Base-by-base conservation (phyloP, 1,140 invertebrate species). In the Dreissena polymorpha region DNA sequence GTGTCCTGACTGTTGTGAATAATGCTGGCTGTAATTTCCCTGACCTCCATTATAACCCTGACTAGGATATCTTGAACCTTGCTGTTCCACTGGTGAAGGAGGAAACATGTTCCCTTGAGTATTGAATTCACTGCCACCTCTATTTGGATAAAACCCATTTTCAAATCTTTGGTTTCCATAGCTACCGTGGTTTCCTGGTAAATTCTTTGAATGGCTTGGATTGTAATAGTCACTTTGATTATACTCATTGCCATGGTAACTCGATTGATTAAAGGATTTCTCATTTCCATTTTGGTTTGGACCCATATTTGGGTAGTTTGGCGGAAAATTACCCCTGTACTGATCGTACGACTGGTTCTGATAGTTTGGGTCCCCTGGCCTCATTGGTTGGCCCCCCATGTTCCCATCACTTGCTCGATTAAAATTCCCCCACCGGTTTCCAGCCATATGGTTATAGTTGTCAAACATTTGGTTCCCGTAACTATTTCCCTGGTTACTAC, bases 181-280 rank as follows among this genome's bases (percentile, higher is more conserved):
- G 50, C 64, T 72, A 18, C 67, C 51, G 67, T 82, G 72, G 49
- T 74, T 82, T 73, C 79, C 79, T 70, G 73, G 79, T 73, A 65
- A 73, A 29, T 73, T 74, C 74, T 82, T 68, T 27, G 79, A 74
- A 51, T 73, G 79, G 71, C 74, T 82, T 72, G 73, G 79, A 74
- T 74, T 82, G 69, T 80, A 72, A 68, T 53, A 82, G 55, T 74
- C 68, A 57, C 67, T 82, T 73, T 82, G 79, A 72, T 82, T 82
- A 82, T 67, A 82, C n/a, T 82, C 79, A 64, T 80, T 80, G 18
- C 71, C 71, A 68, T 82, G 79, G 63, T 74, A 82, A 63, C 71
- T 60, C n/a, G n/a, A n/a, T 60, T 73, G 79, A 23, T 53, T 73
- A 29, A 50, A 81, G 16, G 60, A 27, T 65, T 81, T 81, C 13